These are phyloP conservation scores for Liparis tanakae DNA, from an alignment of 2,797 vertebrate species.

Conservation along the genomic window DNA sequence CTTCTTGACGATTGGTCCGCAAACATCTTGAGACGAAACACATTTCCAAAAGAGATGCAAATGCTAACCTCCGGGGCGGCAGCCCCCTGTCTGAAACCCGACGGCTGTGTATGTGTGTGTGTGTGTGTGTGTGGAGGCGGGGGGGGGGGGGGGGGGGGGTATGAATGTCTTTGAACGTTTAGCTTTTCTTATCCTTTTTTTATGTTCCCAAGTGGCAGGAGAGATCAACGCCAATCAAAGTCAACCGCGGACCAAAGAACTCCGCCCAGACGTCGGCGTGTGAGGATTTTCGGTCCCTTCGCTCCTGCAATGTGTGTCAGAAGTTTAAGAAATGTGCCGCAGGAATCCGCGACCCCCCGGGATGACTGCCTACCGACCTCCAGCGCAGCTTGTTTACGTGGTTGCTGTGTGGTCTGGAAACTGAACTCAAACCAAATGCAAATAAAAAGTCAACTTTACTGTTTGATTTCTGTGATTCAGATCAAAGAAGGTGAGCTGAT, in stretches of 20 bases:
- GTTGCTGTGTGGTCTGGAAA: background rate
- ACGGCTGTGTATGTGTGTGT: background rate
- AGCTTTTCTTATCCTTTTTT: background rate
- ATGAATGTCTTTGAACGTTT: background rate
- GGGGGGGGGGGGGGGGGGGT: background rate
- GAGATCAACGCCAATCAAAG: conserved; percentile 22
- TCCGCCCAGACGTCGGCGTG: conserved; percentile 2
- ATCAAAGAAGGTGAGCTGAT: conserved; percentile 12
- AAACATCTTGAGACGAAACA: conserved; percentile 14
- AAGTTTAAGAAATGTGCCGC: background rate
- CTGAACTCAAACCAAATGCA: background rate
- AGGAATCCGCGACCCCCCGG: background rate
- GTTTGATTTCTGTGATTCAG: background rate
- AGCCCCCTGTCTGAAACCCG: background rate
- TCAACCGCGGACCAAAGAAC: background rate
- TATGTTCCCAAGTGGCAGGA: background rate
- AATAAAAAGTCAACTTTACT: conserved; percentile 2
- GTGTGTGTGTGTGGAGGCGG: too few species aligned
- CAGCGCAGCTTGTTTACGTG: background rate
- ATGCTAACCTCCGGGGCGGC: background rate
- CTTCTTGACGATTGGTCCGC: conserved; percentile 4
- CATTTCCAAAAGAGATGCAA: conserved; percentile 9
- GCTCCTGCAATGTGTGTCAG: conserved; percentile 4
- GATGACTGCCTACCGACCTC: background rate
- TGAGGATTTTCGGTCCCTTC: background rate